These are phyloP conservation scores for Thecocarcelia acutangulata DNA, from an alignment of 2,888 invertebrate species.

Conservation along the genomic window DNA sequence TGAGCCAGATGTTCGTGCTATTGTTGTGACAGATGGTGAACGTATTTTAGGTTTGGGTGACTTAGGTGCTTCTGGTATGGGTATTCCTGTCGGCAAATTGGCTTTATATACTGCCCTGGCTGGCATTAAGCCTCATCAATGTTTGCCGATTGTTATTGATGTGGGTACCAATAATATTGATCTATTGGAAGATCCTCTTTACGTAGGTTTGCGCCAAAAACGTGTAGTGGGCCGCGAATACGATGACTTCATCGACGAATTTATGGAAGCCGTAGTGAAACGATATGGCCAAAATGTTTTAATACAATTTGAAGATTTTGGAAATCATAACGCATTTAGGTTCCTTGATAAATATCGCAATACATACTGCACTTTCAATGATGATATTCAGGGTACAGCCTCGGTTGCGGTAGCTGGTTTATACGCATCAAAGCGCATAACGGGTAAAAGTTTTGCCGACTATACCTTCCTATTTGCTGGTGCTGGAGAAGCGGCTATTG, in stretches of 20 bases:
- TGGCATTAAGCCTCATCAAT: slow-evolving; percentile 97
- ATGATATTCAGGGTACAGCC: slow-evolving; percentile 99
- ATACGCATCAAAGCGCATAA: slow-evolving; percentile 80
- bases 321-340: slow-evolving; percentile 97
- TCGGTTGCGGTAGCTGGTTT: slow-evolving; percentile 97
- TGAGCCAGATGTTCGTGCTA: slow-evolving; percentile 91
- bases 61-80: slow-evolving; percentile 97
- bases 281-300: slow-evolving; percentile 93
- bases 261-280: slow-evolving; percentile 95
- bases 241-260: slow-evolving; percentile 97
- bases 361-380: slow-evolving; percentile 98
- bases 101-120: slow-evolving; percentile 97
- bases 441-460: slow-evolving; percentile 89
- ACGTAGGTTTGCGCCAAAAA: slow-evolving; percentile 94
- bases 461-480: slow-evolving; percentile 95
- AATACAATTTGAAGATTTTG: slow-evolving; percentile 98
- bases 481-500: slow-evolving; percentile 95
- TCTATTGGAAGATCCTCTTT: slow-evolving; percentile 94
- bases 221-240: slow-evolving; percentile 92
- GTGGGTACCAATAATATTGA: slow-evolving; percentile 96
- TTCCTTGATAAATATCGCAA: slow-evolving; percentile 94
- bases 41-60: slow-evolving; percentile 98
- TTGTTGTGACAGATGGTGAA: slow-evolving; percentile 98
- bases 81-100: slow-evolving; percentile 98
- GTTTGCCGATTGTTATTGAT: slow-evolving; percentile 95